Percentiles rank a stretch among this genome's conserved stretches.
Conservation (phyloP, 2,113 vertebrate species). For the Riparia riparia region DNA sequence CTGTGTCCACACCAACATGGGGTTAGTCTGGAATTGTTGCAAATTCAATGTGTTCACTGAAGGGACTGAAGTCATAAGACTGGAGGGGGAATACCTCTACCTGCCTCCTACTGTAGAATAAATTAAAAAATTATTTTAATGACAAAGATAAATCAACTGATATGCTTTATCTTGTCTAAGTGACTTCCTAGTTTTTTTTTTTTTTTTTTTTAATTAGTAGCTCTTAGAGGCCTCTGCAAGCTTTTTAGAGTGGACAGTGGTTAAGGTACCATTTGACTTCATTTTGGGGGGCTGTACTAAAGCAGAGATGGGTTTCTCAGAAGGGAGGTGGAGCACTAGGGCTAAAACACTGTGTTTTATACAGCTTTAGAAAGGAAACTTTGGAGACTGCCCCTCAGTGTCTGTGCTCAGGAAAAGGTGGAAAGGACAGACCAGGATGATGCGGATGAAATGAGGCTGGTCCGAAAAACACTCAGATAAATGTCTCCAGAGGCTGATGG, state of each 20-base stretch:
- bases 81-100: not conserved
- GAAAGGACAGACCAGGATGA: not conserved
- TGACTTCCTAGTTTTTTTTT: not conserved
- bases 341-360: not conserved
- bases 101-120: not conserved
- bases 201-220: not conserved
- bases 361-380: not conserved
- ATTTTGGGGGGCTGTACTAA: not conserved
- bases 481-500: not conserved
- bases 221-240: not conserved
- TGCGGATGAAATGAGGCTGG: rapidly evolving
- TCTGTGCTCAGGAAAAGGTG: not conserved
- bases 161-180: not conserved
- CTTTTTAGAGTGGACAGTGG: rapidly evolving
- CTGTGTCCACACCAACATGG: rapidly evolving
- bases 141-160: not conserved
- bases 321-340: not conserved
- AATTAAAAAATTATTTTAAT: not conserved
- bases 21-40: not conserved
- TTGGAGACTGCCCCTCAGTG: not conserved
- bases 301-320: not conserved
- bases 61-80: not conserved
- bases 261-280: not conserved
- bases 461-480: not conserved
- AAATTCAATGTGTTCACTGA: not conserved